These are phyloP conservation scores for Drosophila simulans DNA, from an alignment of 1,140 invertebrate genomes.

Conservation along the genomic window DNA sequence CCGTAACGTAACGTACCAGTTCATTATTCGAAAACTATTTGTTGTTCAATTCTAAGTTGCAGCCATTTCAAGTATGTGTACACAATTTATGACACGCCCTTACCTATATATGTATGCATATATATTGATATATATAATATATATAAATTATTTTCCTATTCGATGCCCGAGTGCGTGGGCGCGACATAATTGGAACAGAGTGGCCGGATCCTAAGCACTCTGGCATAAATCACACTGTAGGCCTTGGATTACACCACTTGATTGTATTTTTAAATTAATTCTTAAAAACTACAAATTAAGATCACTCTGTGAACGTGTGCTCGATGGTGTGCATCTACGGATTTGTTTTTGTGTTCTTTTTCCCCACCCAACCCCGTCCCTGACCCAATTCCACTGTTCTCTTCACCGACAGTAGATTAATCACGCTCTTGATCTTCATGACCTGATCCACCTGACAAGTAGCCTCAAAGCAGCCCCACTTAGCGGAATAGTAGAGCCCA, in stretches of 20 bases:
- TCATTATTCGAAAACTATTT: neutral
- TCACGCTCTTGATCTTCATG: constrained; percentile 1
- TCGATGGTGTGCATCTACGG: constrained; percentile 53
- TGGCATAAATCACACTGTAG: constrained; percentile 19
- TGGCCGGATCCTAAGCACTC: constrained; percentile 10
- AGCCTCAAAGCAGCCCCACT: constrained; percentile 1
- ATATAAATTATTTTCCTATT: constrained; percentile 30
- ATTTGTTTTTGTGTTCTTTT: constrained; percentile 64
- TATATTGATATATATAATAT: constrained; percentile 29
- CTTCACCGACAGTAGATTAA: constrained; percentile 6
- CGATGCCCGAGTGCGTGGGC: constrained; percentile 14
- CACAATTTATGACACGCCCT: constrained; percentile 11
- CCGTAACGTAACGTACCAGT: constrained; percentile 29
- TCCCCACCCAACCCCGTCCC: neutral
- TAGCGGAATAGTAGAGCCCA: neutral
- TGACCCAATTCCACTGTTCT: neutral
- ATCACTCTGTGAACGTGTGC: constrained; percentile 25
- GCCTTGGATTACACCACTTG: constrained; percentile 49
- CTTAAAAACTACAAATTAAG: constrained; percentile 77
- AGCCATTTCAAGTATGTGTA: constrained; percentile 25
- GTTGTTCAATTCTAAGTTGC: constrained; percentile 10
- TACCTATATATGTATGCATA: constrained; percentile 33
- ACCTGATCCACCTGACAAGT: constrained; percentile 27
- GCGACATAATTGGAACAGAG: neutral
- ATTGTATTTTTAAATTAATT: constrained; percentile 82